These are phyloP conservation scores for Cybosia mesomella DNA, from an alignment of 2,888 invertebrate genomes.

Conservation along the genomic window DNA sequence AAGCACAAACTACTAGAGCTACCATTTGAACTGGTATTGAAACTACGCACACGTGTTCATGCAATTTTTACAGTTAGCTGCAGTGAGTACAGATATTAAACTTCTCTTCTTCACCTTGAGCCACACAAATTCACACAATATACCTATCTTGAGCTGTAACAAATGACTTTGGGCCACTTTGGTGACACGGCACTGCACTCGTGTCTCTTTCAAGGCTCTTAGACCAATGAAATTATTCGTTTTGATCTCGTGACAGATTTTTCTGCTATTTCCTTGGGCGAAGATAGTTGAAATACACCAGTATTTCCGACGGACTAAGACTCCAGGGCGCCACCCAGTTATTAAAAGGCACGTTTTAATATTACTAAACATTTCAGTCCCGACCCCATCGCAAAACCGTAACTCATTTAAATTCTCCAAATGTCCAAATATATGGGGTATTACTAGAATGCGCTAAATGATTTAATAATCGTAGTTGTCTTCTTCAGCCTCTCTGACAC, in stretches of 20 bases:
- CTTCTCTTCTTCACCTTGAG: too few relatives aligned
- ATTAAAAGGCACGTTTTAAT: not conserved
- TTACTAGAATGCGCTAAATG: not conserved
- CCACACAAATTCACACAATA: too few relatives aligned
- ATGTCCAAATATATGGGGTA: not conserved
- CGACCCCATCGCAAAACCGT: not conserved
- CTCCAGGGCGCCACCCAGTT: too few relatives aligned
- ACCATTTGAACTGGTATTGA: too few relatives aligned
- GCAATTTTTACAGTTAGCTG: not conserved
- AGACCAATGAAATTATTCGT: not conserved
- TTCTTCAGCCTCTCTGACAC: not conserved
- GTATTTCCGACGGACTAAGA: too few relatives aligned
- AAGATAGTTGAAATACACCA: too few relatives aligned
- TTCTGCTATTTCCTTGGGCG: not conserved
- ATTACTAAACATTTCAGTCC: too few relatives aligned
- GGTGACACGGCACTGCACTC: too few relatives aligned
- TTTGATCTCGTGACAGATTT: not conserved
- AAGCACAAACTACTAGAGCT: not conserved
- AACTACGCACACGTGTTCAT: too few relatives aligned
- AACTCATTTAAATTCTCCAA: not conserved
- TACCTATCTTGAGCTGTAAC: too few relatives aligned
- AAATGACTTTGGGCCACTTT: too few relatives aligned
- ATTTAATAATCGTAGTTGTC: constrained; percentile 5
- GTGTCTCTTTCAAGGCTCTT: not conserved
- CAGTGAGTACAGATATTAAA: not conserved